A percentile compares a stretch with the other conserved stretches of the same genome.
These are phyloP conservation scores for Anastatus disparis DNA, from an alignment of 1,140 invertebrate species.

Conservation along the genomic window DNA sequence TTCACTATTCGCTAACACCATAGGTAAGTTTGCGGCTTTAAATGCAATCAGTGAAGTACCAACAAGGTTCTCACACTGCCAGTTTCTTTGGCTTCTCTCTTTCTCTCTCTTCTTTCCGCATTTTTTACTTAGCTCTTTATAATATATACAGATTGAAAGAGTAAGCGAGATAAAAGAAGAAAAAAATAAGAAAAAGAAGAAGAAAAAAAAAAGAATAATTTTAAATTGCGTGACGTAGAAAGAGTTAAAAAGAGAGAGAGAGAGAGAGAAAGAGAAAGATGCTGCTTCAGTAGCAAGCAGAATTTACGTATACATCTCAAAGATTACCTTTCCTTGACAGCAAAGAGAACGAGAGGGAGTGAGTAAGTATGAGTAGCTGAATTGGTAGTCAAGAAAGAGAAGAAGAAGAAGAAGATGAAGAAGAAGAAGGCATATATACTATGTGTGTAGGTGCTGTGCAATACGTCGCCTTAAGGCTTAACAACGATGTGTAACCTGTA, in stretches of 20 bases:
- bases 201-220: constrained; percentile 25
- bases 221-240: constrained; percentile 41
- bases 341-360: too few species aligned
- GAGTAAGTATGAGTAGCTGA: constrained; percentile 31
- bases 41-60: too few species aligned
- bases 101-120: background rate
- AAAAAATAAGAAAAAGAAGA: background rate
- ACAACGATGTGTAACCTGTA: too few species aligned
- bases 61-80: constrained; percentile 39
- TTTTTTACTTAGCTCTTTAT: constrained; percentile 14
- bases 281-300: constrained; percentile 20
- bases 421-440: too few species aligned
- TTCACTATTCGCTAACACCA: too few species aligned
- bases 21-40: too few species aligned
- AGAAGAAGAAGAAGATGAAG: too few species aligned
- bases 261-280: too few species aligned
- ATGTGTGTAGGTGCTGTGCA: too few species aligned
- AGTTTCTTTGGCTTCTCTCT: constrained; percentile 21
- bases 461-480: too few species aligned
- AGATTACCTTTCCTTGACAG: constrained; percentile 40
- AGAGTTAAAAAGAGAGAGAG: too few species aligned
- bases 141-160: constrained; percentile 20
- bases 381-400: constrained; percentile 30
- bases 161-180: background rate
- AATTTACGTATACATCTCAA: constrained; percentile 12